Percentiles rank a stretch among this genome's conserved stretches.
These are phyloP conservation scores for Taxidea taxus DNA, from an alignment of 2,113 vertebrate species.

Conservation along the genomic window DNA sequence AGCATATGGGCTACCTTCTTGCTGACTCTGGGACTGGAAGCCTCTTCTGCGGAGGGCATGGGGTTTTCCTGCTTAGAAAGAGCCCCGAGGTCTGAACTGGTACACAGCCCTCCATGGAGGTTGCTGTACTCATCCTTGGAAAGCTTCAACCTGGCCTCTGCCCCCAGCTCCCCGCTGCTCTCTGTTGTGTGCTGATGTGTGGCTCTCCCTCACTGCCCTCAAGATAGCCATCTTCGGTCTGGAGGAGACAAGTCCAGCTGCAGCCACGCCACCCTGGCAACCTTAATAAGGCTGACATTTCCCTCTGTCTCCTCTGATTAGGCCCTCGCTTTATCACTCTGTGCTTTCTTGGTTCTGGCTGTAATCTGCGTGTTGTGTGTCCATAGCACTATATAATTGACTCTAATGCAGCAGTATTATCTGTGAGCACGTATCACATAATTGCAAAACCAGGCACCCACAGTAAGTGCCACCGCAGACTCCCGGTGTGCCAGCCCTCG, in stretches of 20 bases:
- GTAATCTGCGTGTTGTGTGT: constrained; percentile 79
- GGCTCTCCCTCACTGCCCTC: background rate
- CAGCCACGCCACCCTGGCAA: constrained; percentile 61
- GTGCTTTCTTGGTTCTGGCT: constrained; percentile 66
- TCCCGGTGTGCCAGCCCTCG: background rate
- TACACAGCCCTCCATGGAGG: fast-evolving
- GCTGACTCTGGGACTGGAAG: fast-evolving
- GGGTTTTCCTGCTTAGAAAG: background rate
- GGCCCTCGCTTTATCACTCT: constrained; percentile 75
- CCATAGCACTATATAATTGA: constrained; percentile 85
- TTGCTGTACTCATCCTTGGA: background rate
- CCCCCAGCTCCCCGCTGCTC: background rate
- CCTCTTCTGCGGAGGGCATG: background rate
- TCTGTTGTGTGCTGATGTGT: background rate
- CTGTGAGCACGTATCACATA: constrained; percentile 71
- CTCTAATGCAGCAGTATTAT: constrained; percentile 84
- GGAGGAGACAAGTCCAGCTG: constrained; percentile 14
- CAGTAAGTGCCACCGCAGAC: background rate
- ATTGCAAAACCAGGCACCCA: constrained; percentile 77
- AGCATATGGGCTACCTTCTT: background rate
- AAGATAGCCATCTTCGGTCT: background rate
- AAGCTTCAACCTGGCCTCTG: background rate
- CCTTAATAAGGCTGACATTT: constrained; percentile 78
- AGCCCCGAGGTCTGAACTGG: background rate
- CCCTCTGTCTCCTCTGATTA: constrained; percentile 84